phyloP scores from a whole-genome alignment of 1,140 invertebrate genomes.

The Eupristina koningsbergeri region DNA sequence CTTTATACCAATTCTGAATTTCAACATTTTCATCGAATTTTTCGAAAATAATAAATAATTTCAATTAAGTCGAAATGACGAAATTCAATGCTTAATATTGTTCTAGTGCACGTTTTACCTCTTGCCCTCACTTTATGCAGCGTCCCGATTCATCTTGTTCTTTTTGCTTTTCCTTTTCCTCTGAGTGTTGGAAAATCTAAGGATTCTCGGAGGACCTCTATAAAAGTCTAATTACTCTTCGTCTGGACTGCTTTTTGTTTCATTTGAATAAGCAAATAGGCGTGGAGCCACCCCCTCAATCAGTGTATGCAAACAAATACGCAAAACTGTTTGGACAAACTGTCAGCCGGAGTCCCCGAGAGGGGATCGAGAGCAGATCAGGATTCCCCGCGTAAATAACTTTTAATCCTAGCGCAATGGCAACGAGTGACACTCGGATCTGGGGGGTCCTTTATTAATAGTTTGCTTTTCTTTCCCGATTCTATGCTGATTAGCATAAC shows the following conservation, averaged over 20 bases:
- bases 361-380: background rate
- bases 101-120: background rate
- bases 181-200: slow-evolving; percentile 25
- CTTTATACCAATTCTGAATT: too few species aligned
- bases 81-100: background rate
- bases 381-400: slow-evolving; percentile 36
- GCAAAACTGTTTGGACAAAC: slow-evolving; percentile 46
- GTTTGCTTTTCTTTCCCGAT: slow-evolving; percentile 19
- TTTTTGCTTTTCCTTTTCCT: slow-evolving; percentile 21
- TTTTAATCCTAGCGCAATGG: slow-evolving; percentile 31
- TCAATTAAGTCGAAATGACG: background rate
- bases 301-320: background rate
- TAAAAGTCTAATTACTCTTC: background rate
- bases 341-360: slow-evolving; percentile 28
- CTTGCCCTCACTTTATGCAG: background rate
- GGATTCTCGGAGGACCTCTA: too few species aligned
- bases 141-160: background rate
- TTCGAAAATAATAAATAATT: background rate
- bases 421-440: background rate
- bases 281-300: background rate
- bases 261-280: slow-evolving; percentile 15
- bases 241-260: background rate
- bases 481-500: slow-evolving; percentile 48
- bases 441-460: slow-evolving; percentile 30
- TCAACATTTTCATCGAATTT: too few species aligned